A percentile compares a stretch with the other conserved stretches of the same genome.
These are phyloP conservation scores for Lydus trimaculatus DNA, from an alignment of 2,888 invertebrate genomes.

Conservation along the genomic window DNA sequence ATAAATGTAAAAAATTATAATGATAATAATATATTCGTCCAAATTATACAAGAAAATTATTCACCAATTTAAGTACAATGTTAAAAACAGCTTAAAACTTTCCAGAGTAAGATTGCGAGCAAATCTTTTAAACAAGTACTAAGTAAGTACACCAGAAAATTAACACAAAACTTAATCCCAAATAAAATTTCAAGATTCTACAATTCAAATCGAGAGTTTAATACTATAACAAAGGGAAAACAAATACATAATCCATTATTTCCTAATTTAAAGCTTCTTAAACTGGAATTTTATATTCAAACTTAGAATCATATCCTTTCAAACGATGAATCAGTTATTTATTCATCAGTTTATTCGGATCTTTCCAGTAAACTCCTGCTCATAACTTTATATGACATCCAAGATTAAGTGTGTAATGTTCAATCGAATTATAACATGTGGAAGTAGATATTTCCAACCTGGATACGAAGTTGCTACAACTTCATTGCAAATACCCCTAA, in stretches of 20 bases:
- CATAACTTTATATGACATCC: too few relatives aligned
- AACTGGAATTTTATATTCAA: background rate
- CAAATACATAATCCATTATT: background rate
- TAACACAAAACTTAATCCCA: background rate
- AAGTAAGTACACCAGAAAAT: background rate
- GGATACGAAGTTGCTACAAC: too few relatives aligned
- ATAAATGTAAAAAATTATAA: conserved; percentile 51
- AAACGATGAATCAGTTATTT: too few relatives aligned
- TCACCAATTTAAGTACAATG: background rate
- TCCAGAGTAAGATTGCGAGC: background rate
- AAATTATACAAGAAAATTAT: conserved; percentile 28
- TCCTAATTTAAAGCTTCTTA: background rate
- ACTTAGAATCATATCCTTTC: background rate
- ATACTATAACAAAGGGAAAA: background rate
- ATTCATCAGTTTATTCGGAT: too few relatives aligned
- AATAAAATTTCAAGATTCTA: background rate
- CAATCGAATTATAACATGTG: too few relatives aligned
- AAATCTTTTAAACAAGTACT: background rate
- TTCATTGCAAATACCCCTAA: too few relatives aligned
- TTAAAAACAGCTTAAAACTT: background rate
- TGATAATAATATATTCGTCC: conserved; percentile 59
- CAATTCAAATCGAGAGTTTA: background rate
- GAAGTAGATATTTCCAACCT: too few relatives aligned
- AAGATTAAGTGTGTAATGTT: too few relatives aligned
- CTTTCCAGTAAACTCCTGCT: too few relatives aligned